A percentile compares a stretch with the other conserved stretches of the same genome.
These are phyloP conservation scores for Rhizomys pruinosus DNA, from an alignment of 2,113 vertebrate species.

Conservation along the genomic window DNA sequence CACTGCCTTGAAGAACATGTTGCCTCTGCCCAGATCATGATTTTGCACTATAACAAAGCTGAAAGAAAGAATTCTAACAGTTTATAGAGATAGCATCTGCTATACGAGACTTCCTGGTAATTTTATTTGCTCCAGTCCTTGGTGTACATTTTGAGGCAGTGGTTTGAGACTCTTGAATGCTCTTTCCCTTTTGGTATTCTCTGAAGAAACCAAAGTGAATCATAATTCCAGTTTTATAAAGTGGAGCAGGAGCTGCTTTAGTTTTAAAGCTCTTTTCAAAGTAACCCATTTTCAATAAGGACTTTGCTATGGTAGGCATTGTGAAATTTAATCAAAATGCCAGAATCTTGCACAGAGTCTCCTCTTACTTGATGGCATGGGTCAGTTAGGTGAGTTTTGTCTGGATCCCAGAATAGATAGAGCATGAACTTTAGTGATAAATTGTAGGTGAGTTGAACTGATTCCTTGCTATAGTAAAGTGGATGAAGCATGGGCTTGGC, in stretches of 20 bases:
- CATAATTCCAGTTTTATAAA: neutral
- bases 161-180: neutral
- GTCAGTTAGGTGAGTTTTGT: neutral
- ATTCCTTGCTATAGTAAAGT: too few species aligned
- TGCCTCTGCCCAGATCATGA: neutral
- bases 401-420: neutral
- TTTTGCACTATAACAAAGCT: neutral
- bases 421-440: neutral
- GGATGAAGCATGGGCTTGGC: neutral
- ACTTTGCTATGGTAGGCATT: neutral
- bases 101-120: neutral
- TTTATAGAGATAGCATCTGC: neutral
- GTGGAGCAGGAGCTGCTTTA: neutral
- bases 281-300: neutral
- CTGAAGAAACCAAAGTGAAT: neutral
- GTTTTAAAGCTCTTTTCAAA: neutral
- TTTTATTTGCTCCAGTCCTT: neutral
- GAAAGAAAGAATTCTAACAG: neutral
- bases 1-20: neutral
- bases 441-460: accelerated
- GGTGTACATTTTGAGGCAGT: neutral
- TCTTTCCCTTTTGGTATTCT: neutral
- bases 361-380: neutral
- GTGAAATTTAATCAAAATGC: neutral
- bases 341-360: neutral